phyloP scores from a whole-genome alignment of 2,113 vertebrate genomes.

The Vulpes vulpes region DNA sequence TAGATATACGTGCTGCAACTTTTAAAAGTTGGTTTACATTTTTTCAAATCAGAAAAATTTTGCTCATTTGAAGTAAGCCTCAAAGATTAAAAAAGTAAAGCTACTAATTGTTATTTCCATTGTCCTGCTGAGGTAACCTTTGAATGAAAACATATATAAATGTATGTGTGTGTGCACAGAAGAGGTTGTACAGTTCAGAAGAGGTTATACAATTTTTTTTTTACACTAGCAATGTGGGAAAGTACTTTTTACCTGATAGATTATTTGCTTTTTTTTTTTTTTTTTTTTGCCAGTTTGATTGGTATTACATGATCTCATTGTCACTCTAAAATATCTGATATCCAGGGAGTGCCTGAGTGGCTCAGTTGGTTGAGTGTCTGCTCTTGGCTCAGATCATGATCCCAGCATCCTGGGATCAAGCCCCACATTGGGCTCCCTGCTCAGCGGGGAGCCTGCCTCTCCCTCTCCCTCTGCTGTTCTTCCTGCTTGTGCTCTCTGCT shows the following conservation, averaged over 20 bases:
- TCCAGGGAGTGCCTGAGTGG: too few relatives aligned
- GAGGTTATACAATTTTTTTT: background rate
- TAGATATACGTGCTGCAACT: background rate
- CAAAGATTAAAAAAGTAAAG: conserved; percentile 4
- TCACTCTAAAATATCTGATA: background rate
- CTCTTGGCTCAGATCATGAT: too few relatives aligned
- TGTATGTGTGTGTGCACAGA: background rate
- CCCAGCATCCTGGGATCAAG: too few relatives aligned
- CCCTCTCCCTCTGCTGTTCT: too few relatives aligned
- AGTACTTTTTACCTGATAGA: background rate
- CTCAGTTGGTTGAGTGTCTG: too few relatives aligned
- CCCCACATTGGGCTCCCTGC: too few relatives aligned
- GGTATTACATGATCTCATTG: background rate
- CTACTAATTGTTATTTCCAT: background rate
- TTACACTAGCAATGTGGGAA: background rate
- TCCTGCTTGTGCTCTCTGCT: too few relatives aligned
- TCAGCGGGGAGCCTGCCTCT: too few relatives aligned
- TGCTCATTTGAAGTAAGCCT: background rate
- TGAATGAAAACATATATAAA: background rate
- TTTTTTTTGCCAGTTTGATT: conserved; percentile 36
- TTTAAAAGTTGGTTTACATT: background rate
- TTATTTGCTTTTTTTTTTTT: background rate
- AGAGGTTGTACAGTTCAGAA: background rate
- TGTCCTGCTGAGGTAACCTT: background rate
- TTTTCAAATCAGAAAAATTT: conserved; percentile 15